A percentile compares a stretch with the other conserved stretches of the same genome.
Evolutionary conservation across 2,113 vertebrate species (phyloP).

Genomic region (Actinemys pallida): DNA sequence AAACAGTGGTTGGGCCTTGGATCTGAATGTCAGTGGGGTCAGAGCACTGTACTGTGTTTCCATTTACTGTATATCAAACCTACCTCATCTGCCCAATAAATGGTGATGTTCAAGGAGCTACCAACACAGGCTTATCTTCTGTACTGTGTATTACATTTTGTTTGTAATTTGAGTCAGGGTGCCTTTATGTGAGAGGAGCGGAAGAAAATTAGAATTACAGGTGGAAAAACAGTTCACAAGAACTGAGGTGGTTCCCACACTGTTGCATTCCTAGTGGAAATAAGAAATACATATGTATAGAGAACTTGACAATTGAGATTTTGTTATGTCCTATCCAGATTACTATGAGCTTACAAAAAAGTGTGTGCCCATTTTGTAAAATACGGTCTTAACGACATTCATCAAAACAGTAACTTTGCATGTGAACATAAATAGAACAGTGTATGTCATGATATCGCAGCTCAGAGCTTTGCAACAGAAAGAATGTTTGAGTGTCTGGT

Average conservation of each 20-base stretch:
- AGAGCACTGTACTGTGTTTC: background rate
- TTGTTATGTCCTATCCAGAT: background rate
- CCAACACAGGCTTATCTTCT: background rate
- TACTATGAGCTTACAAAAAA: background rate
- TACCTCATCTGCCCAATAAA: background rate
- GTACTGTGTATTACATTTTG: background rate
- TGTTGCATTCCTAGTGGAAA: background rate
- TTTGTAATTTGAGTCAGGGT: background rate
- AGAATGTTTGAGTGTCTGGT: background rate
- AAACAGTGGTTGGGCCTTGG: background rate
- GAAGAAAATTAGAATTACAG: background rate
- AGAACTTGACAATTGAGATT: background rate
- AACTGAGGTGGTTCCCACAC: background rate
- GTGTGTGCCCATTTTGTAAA: background rate
- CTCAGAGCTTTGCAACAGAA: background rate
- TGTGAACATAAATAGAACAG: background rate
- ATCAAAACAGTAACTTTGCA: background rate
- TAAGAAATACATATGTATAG: background rate
- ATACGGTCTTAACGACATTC: background rate
- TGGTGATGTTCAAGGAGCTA: background rate
- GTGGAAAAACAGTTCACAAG: background rate
- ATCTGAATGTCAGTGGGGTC: background rate
- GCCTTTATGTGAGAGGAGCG: background rate
- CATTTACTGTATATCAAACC: background rate
- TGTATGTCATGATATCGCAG: background rate